A percentile compares a stretch with the other conserved stretches of the same genome.
Conservation (phyloP, 1,140 invertebrate species). For the Drosophila tristis region DNA sequence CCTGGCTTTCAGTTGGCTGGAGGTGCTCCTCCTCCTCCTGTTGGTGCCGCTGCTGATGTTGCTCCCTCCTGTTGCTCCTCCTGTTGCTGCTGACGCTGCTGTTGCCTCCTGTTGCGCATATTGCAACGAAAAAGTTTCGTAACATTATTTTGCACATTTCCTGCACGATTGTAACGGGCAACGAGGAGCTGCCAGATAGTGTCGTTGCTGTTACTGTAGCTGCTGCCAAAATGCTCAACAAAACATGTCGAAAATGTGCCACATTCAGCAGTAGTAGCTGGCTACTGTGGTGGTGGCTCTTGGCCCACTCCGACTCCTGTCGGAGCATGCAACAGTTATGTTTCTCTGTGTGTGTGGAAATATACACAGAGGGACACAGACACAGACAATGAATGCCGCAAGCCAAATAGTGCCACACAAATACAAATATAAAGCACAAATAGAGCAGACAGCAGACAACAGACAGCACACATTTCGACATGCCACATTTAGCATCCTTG, state of each 20-base stretch:
- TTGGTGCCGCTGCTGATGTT: no score
- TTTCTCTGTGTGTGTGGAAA: not conserved
- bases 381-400: slow-evolving; percentile 67
- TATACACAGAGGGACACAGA: slow-evolving; percentile 10
- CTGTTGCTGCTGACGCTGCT: slow-evolving; percentile 13
- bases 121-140: slow-evolving; percentile 79
- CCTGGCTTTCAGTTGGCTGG: no score
- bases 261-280: slow-evolving; percentile 67
- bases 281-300: no score
- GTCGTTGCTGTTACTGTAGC: slow-evolving; percentile 31
- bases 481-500: slow-evolving; percentile 80
- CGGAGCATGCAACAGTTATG: slow-evolving; percentile 75
- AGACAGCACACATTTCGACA: slow-evolving; percentile 67
- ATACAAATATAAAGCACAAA: slow-evolving; percentile 35
- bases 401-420: slow-evolving; percentile 70
- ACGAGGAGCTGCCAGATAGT: slow-evolving; percentile 51
- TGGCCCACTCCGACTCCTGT: not conserved
- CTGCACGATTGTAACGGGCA: slow-evolving; percentile 66
- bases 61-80: no score
- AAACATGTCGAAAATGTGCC: slow-evolving; percentile 83
- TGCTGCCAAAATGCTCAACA: slow-evolving; percentile 77
- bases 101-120: slow-evolving; percentile 76
- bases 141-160: slow-evolving; percentile 80
- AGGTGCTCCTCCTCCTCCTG: no score
- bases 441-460: slow-evolving; percentile 35